Percentiles rank a stretch among this genome's conserved stretches.
phyloP scores from a whole-genome alignment of 1,140 invertebrate genomes.

The Drosophila pectinifera region DNA sequence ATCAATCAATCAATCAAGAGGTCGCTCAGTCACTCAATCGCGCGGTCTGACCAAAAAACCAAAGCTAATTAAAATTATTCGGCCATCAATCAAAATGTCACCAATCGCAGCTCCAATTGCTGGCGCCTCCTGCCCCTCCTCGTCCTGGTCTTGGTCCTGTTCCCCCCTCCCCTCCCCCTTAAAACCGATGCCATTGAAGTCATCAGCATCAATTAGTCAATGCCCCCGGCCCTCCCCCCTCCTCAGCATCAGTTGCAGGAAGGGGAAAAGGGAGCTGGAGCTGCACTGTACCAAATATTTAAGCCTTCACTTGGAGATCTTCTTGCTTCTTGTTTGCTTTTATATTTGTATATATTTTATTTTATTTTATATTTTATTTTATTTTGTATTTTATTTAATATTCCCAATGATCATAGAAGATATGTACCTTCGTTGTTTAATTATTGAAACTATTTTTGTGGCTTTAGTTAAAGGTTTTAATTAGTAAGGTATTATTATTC shows the following conservation, averaged over 20 bases:
- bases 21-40: conserved; percentile 19
- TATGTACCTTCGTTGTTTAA: no score
- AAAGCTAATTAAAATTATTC: conserved; percentile 69
- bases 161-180: background rate
- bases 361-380: no score
- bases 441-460: no score
- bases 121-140: conserved; percentile 8
- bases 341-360: no score
- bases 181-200: background rate
- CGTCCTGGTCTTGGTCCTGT: background rate
- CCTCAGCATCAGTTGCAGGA: conserved; percentile 11
- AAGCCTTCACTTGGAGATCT: no score
- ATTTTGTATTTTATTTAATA: no score
- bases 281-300: conserved; percentile 1
- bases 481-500: no score
- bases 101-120: conserved; percentile 26
- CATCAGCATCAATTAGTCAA: conserved; percentile 39
- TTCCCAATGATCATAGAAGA: no score
- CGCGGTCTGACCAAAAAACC: conserved; percentile 23
- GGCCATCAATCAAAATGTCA: conserved; percentile 73
- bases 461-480: no score
- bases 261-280: background rate
- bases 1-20: conserved; percentile 22
- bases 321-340: background rate
- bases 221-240: background rate